Percentiles rank a stretch among this genome's conserved stretches.
These are phyloP conservation scores for Drosophila formosana DNA, from an alignment of 2,888 invertebrate species.

Conservation along the genomic window DNA sequence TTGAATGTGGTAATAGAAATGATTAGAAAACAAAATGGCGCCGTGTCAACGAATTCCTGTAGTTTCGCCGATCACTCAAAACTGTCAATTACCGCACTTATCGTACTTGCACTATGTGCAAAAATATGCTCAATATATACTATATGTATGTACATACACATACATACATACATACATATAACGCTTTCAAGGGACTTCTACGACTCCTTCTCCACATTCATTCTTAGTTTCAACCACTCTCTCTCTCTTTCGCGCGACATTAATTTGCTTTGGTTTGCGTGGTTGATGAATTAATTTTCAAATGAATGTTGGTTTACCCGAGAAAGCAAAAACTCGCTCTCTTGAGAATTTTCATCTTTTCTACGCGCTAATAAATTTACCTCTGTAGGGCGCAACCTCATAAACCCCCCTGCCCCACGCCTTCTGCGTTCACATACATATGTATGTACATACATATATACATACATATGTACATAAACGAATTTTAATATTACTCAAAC, in stretches of 20 bases:
- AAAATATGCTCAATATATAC: no score
- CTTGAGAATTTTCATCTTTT: constrained; percentile 52
- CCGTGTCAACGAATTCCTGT: background rate
- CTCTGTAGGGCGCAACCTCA: constrained; percentile 30
- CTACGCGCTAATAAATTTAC: constrained; percentile 77
- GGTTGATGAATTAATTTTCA: constrained; percentile 43
- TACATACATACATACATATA: no score
- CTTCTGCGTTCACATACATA: constrained; percentile 57
- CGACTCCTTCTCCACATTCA: background rate
- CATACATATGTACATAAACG: constrained; percentile 33
- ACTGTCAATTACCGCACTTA: background rate
- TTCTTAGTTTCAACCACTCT: background rate
- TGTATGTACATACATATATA: no score
- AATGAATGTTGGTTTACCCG: constrained; percentile 33
- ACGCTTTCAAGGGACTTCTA: constrained; percentile 34
- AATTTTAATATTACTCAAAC: constrained; percentile 72
- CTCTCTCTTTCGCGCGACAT: constrained; percentile 4
- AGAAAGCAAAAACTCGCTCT: constrained; percentile 25
- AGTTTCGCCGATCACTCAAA: background rate
- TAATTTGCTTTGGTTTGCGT: constrained; percentile 37
- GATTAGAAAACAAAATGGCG: background rate
- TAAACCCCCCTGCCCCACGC: background rate
- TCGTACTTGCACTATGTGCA: background rate
- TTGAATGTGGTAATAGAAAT: no score
- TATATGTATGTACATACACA: no score